Conservation (phyloP, 2,797 vertebrate species). For the Antrozous pallidus region DNA sequence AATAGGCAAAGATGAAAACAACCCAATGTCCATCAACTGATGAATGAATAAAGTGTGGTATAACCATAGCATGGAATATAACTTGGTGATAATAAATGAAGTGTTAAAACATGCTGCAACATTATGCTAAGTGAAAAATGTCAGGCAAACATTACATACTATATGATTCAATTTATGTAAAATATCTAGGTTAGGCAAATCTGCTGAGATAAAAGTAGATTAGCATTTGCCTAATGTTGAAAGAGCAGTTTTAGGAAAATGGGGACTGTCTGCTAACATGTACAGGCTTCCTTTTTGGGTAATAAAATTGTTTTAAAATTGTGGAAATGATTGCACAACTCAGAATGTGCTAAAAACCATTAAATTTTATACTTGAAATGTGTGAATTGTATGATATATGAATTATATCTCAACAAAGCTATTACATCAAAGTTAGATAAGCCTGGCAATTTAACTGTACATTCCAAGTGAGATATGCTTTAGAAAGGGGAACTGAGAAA, state of each 20-base stretch:
- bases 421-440: not conserved
- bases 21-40: not conserved
- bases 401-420: not conserved
- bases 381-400: not conserved
- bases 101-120: not conserved
- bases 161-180: not conserved
- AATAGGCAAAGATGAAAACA: not conserved
- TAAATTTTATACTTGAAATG: not conserved
- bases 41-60: not conserved
- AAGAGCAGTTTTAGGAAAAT: not conserved
- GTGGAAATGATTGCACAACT: not conserved
- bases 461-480: not conserved
- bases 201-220: not conserved
- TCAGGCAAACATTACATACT: not conserved
- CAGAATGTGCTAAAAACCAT: not conserved
- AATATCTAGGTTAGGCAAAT: not conserved
- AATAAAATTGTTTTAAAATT: not conserved
- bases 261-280: not conserved
- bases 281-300: not conserved
- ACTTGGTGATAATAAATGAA: not conserved
- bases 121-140: not conserved
- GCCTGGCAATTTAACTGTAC: not conserved
- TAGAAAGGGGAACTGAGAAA: not conserved
- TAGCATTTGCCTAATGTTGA: not conserved
- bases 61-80: not conserved